Conservation (phyloP, 2,113 vertebrate genomes). For the Spilogale gracilis region DNA sequence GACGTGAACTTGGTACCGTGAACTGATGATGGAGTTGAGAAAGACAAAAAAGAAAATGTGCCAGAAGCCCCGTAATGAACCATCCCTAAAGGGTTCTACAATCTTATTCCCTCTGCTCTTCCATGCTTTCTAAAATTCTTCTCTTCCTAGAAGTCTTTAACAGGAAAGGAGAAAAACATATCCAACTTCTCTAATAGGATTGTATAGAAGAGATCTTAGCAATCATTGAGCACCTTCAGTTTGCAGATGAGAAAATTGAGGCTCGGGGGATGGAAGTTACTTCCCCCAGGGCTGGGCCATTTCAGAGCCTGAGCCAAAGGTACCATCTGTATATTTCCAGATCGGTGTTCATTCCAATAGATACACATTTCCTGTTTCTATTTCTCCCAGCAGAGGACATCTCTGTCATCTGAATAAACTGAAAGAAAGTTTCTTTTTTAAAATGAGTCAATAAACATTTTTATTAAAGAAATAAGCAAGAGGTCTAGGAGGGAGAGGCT, state of each 20-base stretch:
- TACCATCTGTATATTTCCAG: background rate
- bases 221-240: background rate
- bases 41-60: background rate
- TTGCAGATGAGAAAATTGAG: background rate
- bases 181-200: background rate
- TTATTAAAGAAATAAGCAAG: background rate
- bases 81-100: background rate
- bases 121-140: background rate
- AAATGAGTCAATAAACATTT: conserved; percentile 17
- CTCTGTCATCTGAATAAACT: background rate
- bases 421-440: background rate
- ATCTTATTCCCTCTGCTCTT: background rate
- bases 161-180: background rate
- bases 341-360: background rate
- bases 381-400: conserved; percentile 34
- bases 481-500: background rate
- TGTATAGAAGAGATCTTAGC: background rate
- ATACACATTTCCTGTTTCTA: background rate
- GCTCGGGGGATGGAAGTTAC: background rate
- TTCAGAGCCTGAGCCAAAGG: background rate
- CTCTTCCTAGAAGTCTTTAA: conserved; percentile 21
- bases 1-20: background rate
- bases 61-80: background rate
- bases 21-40: background rate
- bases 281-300: background rate